phyloP scores from a whole-genome alignment of 1,140 invertebrate species.

The Antheraea pernyi region DNA sequence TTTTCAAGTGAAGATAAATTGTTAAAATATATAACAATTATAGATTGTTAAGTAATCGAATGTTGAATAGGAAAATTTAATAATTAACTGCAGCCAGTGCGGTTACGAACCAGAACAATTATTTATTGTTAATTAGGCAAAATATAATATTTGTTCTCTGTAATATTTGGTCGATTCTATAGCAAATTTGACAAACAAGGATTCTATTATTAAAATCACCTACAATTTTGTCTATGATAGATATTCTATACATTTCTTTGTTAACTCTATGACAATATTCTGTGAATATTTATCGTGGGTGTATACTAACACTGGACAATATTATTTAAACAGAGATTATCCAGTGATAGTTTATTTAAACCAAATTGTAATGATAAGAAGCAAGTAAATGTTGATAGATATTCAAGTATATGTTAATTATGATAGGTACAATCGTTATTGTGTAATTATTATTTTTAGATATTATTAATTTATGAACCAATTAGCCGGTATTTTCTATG shows the following conservation, averaged over 20 bases:
- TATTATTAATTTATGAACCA: not conserved
- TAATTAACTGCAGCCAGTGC: not conserved
- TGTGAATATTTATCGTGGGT: not conserved
- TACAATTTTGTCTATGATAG: no score
- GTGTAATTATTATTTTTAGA: not conserved
- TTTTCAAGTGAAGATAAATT: constrained; percentile 18
- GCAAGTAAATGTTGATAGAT: not conserved
- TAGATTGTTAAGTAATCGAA: not conserved
- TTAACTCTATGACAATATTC: not conserved
- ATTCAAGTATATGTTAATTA: not conserved
- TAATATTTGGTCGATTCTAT: no score
- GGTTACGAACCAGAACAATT: no score
- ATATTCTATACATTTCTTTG: no score
- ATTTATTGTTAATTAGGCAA: no score
- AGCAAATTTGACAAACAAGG: no score
- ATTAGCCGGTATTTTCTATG: no score
- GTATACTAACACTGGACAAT: constrained; percentile 21
- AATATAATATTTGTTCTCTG: no score
- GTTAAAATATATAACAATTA: constrained; percentile 8
- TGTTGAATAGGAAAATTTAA: not conserved
- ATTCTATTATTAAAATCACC: no score
- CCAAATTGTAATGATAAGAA: not conserved
- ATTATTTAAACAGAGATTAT: constrained; percentile 28
- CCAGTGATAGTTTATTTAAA: constrained; percentile 21
- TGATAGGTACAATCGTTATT: no score